Conservation (phyloP, 2,888 invertebrate genomes). For the Brenthis hecate region DNA sequence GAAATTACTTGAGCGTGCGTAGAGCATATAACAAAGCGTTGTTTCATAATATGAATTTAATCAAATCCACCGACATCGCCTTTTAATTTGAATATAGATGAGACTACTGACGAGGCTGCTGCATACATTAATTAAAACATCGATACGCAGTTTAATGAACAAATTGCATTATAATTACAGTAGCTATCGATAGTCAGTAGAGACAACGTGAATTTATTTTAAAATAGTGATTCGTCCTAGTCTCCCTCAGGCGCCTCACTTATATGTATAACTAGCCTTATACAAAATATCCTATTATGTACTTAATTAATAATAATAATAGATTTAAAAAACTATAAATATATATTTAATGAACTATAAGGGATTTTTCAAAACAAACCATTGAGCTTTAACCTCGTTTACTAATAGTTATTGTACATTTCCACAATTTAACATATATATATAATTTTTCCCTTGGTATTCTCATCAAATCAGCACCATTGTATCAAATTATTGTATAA, state of each 20-base stretch:
- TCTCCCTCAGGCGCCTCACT: neutral
- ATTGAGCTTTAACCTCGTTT: too few species aligned
- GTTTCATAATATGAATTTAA: conserved; percentile 49
- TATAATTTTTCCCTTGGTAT: too few species aligned
- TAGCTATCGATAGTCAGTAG: neutral
- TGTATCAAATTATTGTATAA: too few species aligned
- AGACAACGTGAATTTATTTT: neutral
- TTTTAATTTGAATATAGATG: conserved; percentile 72
- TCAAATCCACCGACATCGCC: conserved; percentile 52
- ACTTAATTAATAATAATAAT: too few species aligned
- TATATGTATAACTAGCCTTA: too few species aligned
- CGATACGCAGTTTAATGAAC: conserved; percentile 40
- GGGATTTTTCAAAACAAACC: too few species aligned
- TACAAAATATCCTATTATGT: too few species aligned
- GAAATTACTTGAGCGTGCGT: conserved; percentile 19
- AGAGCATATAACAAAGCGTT: conserved; percentile 3
- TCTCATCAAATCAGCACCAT: too few species aligned
- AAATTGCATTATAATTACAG: conserved; percentile 24
- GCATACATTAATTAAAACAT: conserved; percentile 58
- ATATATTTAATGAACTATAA: too few species aligned
- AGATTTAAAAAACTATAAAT: too few species aligned
- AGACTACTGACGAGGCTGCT: conserved; percentile 43
- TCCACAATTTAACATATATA: too few species aligned
- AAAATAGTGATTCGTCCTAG: neutral
- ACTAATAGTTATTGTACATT: too few species aligned